Percentiles rank a stretch among this genome's conserved stretches.
Conservation (phyloP, 2,888 invertebrate species). For the Mythimna impura region DNA sequence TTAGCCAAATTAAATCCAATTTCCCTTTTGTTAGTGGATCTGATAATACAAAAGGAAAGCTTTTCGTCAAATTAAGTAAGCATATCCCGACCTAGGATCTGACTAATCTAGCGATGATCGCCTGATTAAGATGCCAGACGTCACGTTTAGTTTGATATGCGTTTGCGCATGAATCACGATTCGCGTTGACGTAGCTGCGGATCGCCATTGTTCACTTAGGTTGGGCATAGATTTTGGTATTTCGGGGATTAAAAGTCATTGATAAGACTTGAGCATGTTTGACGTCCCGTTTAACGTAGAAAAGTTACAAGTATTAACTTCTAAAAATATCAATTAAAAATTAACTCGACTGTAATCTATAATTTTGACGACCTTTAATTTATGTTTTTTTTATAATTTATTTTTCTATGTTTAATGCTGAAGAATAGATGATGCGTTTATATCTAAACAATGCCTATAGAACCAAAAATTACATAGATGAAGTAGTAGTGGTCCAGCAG, state of each 20-base stretch:
- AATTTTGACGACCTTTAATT: too few relatives aligned
- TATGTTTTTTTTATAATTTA: too few relatives aligned
- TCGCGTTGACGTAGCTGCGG: background rate
- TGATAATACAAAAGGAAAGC: slow-evolving; percentile 17
- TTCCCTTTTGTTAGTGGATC: slow-evolving; percentile 11
- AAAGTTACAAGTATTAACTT: background rate
- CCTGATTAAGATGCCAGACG: slow-evolving; percentile 2
- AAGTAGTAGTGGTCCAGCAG: too few relatives aligned
- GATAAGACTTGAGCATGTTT: background rate
- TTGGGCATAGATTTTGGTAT: background rate
- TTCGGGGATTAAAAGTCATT: background rate
- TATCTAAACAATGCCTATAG: too few relatives aligned
- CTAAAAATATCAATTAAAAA: background rate
- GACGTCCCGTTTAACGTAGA: background rate
- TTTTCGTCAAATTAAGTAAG: background rate
- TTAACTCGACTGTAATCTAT: too few relatives aligned
- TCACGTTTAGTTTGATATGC: slow-evolving; percentile 24
- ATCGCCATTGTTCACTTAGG: slow-evolving; percentile 18
- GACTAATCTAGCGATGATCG: slow-evolving; percentile 12
- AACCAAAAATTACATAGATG: too few relatives aligned
- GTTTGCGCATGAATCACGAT: slow-evolving; percentile 12
- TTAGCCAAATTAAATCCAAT: too few relatives aligned
- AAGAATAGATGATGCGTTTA: too few relatives aligned
- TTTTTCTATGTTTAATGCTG: too few relatives aligned
- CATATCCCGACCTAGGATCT: slow-evolving; percentile 16